phyloP scores from a whole-genome alignment of 2,888 invertebrate species.

The Lathronympha strigana region DNA sequence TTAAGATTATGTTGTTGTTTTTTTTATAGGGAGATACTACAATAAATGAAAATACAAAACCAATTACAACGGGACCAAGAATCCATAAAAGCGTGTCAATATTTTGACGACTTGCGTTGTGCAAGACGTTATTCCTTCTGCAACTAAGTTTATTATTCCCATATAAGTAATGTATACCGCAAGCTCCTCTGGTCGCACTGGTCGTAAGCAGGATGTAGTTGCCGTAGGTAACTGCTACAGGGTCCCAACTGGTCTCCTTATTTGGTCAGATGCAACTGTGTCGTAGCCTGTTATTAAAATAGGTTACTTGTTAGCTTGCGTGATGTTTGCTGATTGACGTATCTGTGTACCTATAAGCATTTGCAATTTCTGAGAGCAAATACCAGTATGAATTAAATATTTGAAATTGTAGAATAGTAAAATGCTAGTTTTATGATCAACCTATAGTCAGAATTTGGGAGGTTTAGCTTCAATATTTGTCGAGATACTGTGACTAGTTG shows the following conservation, averaged over 20 bases:
- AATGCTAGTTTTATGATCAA: too few species aligned
- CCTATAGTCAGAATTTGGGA: too few species aligned
- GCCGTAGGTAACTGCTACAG: constrained; percentile 49
- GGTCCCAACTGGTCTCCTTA: constrained; percentile 46
- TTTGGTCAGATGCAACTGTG: constrained; percentile 49
- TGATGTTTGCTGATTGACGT: constrained; percentile 46
- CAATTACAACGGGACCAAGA: too few species aligned
- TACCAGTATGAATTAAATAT: too few species aligned
- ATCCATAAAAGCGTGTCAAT: too few species aligned
- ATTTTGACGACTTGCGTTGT: too few species aligned
- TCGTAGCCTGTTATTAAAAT: constrained; percentile 45
- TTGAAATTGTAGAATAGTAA: too few species aligned
- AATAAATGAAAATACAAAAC: too few species aligned
- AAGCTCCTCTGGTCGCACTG: constrained; percentile 46
- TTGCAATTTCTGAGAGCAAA: not conserved
- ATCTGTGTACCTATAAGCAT: not conserved
- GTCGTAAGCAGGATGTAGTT: constrained; percentile 65
- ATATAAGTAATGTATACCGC: constrained; percentile 11
- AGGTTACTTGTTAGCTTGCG: constrained; percentile 49
- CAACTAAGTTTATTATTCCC: not conserved
- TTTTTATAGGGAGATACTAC: too few species aligned
- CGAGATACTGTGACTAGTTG: too few species aligned
- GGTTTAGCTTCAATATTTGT: too few species aligned
- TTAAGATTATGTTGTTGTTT: too few species aligned
- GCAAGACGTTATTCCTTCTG: not conserved